Conservation (phyloP, 2,113 vertebrate genomes). For the Petrocephalus zakoni region DNA sequence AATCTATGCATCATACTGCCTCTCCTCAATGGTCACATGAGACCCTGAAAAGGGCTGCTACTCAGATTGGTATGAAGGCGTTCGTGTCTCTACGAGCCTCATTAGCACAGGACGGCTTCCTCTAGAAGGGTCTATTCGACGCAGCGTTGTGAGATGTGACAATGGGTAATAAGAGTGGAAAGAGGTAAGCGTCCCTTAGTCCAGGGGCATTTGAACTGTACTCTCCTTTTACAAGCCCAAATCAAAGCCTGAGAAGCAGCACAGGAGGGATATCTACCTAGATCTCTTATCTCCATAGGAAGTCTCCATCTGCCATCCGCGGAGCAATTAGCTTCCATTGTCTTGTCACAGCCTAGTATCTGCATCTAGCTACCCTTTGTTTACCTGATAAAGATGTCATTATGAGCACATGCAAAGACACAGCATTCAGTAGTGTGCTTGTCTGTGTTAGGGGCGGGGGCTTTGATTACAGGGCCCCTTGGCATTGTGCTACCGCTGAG, state of each 20-base stretch:
- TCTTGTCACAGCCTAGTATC: slow-evolving; percentile 20
- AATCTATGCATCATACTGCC: background rate
- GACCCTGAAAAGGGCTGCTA: slow-evolving; percentile 17
- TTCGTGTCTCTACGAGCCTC: background rate
- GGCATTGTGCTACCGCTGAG: no score
- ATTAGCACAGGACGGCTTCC: background rate
- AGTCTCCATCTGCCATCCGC: slow-evolving; percentile 1
- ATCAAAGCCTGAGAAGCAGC: slow-evolving; percentile 26
- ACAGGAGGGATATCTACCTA: slow-evolving; percentile 21
- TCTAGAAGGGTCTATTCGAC: background rate
- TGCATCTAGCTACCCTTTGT: background rate
- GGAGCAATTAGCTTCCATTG: slow-evolving; percentile 12
- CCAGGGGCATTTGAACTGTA: slow-evolving; percentile 22
- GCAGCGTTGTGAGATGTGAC: background rate
- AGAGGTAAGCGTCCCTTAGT: slow-evolving; percentile 10
- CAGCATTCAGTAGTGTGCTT: background rate
- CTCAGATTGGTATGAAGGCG: background rate
- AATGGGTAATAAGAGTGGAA: background rate
- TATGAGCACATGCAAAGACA: background rate
- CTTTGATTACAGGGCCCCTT: background rate
- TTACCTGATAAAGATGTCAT: background rate
- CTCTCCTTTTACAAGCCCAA: slow-evolving; percentile 24
- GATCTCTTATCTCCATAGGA: slow-evolving; percentile 27
- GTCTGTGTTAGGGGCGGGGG: background rate
- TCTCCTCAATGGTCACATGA: slow-evolving; percentile 34